Evolutionary conservation across 2,888 invertebrate species (phyloP), one percentile per base, ranked within the genome.

Genomic region (Amphimallon solstitiale): DNA sequence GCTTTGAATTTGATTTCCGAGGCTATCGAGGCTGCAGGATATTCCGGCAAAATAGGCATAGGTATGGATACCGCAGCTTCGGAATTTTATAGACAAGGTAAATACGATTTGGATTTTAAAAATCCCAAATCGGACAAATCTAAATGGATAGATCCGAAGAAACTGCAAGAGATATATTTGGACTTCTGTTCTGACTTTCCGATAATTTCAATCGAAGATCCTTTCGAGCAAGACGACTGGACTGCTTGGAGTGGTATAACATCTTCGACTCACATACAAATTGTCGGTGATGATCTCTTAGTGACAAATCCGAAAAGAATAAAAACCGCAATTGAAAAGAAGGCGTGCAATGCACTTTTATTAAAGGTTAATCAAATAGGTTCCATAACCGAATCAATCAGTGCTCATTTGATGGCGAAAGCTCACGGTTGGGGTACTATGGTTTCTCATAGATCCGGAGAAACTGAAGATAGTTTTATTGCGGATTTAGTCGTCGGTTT

Each of bases 391-490:
- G 99, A 99, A 84, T 94, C 98, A 15, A 99, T 99, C 78, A 88
- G 93, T 75, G 98, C 98, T 70, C 96, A 96, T 83, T 85, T 91
- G 76, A 83, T 94, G 79, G 94, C 94, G 73, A 94, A 94, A 85
- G 86, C 88, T 80, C 93, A 91, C 76, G 94, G 94, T 66, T 99
- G 98, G 98, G 98, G 98, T 71, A 98, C 98, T 71, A 99, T 99
- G 98, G 98, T 99, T 10, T 98, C 98, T 23, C 98, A 99, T 34
- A 85, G 88, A 80, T 97, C 97, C 71, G 99, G 99, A 70, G 99
- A 99, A 85, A 99, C 99, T 65, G 99, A 99, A 84, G 99, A 99
- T 82, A 95, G 97, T 0, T 98, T 98, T 85, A 99, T 99, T 81
- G 99, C 98, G 71, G 99, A 99, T 84, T 86, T 99, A 76, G 98